phyloP scores from a whole-genome alignment of 2,797 vertebrate species.

The Myoxocephalus aenaeus region DNA sequence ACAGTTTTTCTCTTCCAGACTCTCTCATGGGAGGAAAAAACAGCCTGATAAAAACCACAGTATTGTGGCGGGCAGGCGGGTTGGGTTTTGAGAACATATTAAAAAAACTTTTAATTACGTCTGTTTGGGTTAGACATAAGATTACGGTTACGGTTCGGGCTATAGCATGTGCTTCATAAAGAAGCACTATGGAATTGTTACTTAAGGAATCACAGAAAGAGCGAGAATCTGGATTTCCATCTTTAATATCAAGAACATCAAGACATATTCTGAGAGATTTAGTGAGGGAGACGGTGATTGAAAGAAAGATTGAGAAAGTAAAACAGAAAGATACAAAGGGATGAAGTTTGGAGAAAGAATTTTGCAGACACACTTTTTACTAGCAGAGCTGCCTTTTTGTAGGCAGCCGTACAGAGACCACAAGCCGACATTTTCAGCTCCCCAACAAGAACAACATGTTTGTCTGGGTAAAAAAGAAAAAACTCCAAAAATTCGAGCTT shows the following conservation, averaged over 20 bases:
- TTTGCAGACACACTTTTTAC: slow-evolving; percentile 64
- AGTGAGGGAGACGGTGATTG: not conserved
- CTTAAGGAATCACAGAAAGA: slow-evolving; percentile 35
- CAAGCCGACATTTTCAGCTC: slow-evolving; percentile 66
- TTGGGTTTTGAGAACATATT: slow-evolving; percentile 73
- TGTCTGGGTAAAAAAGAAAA: slow-evolving; percentile 63
- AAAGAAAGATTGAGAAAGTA: slow-evolving; percentile 35
- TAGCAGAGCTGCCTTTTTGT: slow-evolving; percentile 54
- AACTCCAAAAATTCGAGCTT: slow-evolving; percentile 53
- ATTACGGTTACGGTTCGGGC: slow-evolving; percentile 69
- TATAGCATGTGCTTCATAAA: slow-evolving; percentile 68
- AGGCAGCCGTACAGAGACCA: slow-evolving; percentile 61
- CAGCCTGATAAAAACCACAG: slow-evolving; percentile 69
- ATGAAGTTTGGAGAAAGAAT: slow-evolving; percentile 45
- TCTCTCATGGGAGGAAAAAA: slow-evolving; percentile 64
- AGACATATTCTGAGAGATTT: slow-evolving; percentile 20
- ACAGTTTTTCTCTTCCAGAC: slow-evolving; percentile 40
- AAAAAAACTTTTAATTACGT: slow-evolving; percentile 82
- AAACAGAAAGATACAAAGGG: slow-evolving; percentile 17
- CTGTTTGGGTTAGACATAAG: slow-evolving; percentile 76
- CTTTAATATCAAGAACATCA: no score
- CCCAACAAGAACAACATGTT: slow-evolving; percentile 77
- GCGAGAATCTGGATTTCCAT: slow-evolving; percentile 32
- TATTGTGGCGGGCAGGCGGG: slow-evolving; percentile 66
- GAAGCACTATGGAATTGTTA: slow-evolving; percentile 54